phyloP scores from a whole-genome alignment of 2,113 vertebrate genomes.

The Brachyhypopomus gauderio region DNA sequence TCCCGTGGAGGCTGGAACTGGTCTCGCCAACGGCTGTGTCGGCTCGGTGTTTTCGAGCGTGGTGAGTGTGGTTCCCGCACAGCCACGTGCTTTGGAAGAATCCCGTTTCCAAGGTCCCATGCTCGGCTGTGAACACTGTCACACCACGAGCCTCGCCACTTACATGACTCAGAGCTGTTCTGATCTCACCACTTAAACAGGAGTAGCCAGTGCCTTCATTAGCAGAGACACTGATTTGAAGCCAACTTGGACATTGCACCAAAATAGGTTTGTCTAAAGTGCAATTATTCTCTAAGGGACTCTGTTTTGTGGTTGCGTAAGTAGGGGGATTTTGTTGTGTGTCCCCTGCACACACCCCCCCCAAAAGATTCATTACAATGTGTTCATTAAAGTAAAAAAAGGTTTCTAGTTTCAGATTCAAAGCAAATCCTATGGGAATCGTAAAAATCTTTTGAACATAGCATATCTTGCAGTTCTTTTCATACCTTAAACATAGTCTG shows the following conservation, averaged over 20 bases:
- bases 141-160: neutral
- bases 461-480: too few relatives aligned
- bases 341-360: too few relatives aligned
- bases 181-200: slow-evolving; percentile 8
- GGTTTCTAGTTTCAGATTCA: too few relatives aligned
- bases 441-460: too few relatives aligned
- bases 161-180: slow-evolving; percentile 38
- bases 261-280: neutral
- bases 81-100: neutral
- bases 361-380: neutral
- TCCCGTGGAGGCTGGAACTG: neutral
- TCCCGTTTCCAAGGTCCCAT: neutral
- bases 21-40: neutral
- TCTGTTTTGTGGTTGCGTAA: neutral
- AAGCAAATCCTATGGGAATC: too few relatives aligned
- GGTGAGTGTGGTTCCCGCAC: neutral
- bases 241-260: neutral
- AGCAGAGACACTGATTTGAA: neutral
- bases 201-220: neutral
- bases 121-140: neutral
- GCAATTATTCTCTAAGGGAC: neutral
- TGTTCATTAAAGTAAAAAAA: neutral
- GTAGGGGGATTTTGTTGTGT: neutral
- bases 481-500: too few relatives aligned
- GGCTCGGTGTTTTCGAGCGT: neutral